phyloP scores from a whole-genome alignment of 2,113 vertebrate species.

The Hemiprocne comata region DNA sequence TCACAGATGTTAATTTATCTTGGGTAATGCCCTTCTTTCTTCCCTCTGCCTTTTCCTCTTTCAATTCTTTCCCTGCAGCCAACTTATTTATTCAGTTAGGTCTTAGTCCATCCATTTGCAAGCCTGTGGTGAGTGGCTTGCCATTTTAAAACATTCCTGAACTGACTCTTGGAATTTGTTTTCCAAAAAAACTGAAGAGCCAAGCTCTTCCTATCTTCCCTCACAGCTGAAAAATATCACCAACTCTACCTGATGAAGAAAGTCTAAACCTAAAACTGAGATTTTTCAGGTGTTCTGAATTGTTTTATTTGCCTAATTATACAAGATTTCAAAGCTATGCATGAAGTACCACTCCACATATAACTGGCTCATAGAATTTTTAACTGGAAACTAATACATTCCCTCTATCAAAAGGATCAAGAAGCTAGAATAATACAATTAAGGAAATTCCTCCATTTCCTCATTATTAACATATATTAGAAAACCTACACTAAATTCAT shows the following conservation, averaged over 20 bases:
- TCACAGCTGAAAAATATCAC: not conserved
- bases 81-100: slow-evolving; percentile 59
- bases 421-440: not conserved
- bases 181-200: not conserved
- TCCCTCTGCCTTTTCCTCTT: not conserved
- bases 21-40: slow-evolving; percentile 16
- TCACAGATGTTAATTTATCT: slow-evolving; percentile 62
- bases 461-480: not conserved
- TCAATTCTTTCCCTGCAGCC: slow-evolving; percentile 38
- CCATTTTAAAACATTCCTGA: not conserved
- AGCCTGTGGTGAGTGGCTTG: not conserved
- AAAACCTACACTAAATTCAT: not conserved
- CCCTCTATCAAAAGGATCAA: not conserved
- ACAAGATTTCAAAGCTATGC: not conserved
- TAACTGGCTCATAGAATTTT: not conserved
- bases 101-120: not conserved
- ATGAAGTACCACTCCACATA: not conserved
- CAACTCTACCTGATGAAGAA: not conserved
- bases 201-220: not conserved
- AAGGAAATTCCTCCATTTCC: not conserved
- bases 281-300: not conserved
- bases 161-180: not conserved
- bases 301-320: not conserved
- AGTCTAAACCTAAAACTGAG: not conserved
- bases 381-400: not conserved